Evolutionary conservation across 2,797 vertebrate genomes (phyloP), one percentile per base, ranked within the genome.

Genomic region (Carapus acus): DNA sequence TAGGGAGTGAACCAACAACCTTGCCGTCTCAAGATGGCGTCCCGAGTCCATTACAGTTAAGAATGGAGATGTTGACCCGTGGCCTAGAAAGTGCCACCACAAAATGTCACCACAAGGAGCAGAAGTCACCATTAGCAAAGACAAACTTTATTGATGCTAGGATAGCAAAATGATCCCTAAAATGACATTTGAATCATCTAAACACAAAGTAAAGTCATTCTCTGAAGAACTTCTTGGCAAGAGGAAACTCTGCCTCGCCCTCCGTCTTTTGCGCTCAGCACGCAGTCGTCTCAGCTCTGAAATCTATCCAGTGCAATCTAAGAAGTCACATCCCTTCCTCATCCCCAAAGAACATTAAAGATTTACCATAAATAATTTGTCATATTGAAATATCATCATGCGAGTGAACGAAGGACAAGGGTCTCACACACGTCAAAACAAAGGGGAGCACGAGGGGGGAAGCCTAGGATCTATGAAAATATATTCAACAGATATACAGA

Each of bases 401-500:
- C 85, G 22, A 79, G 70, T 81, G 80, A 83, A 81, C 73, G 76
- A 82, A 78, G 56, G 54, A 69, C 65, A 45, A 69, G 74, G 74
- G 57, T 74, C 67, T 83, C 39, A 67, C 75, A 79, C 72, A 82
- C 73, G 58, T 81, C 50, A 61, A 77, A 79, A 86, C 79, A 74
- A 69, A 57, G 58, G 66, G 54, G 39, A 65, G 23, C 58, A 84
- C 65, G 36, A 67, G 67, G 72, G 68, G 67, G 74, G 24, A n/a
- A n/a, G 65, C 62, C 78, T 81, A 83, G 71, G 76, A 83, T 79
- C 83, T 86, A 85, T 82, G 80, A 86, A 87, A 88, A 87, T 86
- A 87, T 81, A 81, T 80, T 85, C 74, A 83, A 88, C 76, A 82
- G 76, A 86, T 87, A 82, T 86, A 81, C 80, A 87, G 65, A 74